phyloP scores from a whole-genome alignment of 2,888 invertebrate genomes.

The Metacarcinus magister region DNA sequence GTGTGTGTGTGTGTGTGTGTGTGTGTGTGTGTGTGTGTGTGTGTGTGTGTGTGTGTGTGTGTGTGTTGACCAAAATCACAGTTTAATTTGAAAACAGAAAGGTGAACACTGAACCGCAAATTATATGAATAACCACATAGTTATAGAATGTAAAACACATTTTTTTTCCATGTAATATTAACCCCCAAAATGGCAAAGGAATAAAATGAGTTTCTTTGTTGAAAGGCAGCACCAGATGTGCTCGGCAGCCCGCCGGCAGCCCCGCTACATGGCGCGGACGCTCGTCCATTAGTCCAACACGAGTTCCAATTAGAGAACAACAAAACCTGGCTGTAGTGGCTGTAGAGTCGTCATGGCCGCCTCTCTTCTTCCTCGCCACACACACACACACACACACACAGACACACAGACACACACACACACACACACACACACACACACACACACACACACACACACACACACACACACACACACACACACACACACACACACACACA shows the following conservation, averaged over 20 bases:
- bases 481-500: slow-evolving; percentile 9
- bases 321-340: slow-evolving; percentile 26
- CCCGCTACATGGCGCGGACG: neutral
- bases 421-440: slow-evolving; percentile 3
- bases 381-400: no score
- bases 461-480: neutral
- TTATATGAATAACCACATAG: neutral
- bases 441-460: neutral
- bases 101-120: no score
- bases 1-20: no score
- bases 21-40: no score
- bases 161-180: neutral
- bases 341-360: slow-evolving; percentile 10
- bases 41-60: no score
- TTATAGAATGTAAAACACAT: neutral
- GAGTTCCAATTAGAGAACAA: neutral
- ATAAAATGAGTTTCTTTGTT: neutral
- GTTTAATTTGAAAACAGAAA: neutral
- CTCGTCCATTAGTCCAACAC: neutral
- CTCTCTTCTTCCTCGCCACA: neutral
- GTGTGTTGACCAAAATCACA: neutral
- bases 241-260: neutral
- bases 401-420: neutral
- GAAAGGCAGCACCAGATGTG: neutral
- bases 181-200: neutral